Conservation (phyloP, 2,797 vertebrate genomes). For the Myotis daubentonii region DNA sequence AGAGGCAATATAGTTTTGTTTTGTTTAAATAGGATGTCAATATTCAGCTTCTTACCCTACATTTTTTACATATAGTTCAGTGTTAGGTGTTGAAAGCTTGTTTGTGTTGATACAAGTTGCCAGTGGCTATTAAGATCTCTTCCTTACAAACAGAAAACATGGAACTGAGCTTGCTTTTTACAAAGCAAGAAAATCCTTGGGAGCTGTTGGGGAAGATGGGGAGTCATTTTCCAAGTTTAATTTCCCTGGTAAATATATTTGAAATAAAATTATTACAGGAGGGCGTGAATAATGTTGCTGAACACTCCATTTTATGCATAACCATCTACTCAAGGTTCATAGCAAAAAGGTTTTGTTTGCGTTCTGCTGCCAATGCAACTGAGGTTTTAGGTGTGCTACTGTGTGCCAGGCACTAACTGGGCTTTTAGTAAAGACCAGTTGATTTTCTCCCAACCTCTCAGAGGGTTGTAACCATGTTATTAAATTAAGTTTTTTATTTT, state of each 20-base stretch:
- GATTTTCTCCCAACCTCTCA: neutral
- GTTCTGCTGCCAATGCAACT: neutral
- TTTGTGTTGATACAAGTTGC: neutral
- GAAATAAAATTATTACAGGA: neutral
- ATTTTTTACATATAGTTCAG: neutral
- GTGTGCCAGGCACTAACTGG: neutral
- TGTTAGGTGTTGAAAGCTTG: neutral
- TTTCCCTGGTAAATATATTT: constrained; percentile 29
- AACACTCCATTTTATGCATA: neutral
- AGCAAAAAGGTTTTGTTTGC: neutral
- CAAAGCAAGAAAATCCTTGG: neutral
- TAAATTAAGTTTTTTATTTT: constrained; percentile 4
- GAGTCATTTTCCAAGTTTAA: neutral
- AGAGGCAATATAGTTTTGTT: neutral
- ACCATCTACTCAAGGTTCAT: neutral
- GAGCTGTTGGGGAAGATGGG: neutral
- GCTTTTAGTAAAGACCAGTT: neutral
- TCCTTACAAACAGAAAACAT: neutral
- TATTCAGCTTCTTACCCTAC: neutral
- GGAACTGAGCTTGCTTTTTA: neutral
- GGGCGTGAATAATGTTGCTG: neutral
- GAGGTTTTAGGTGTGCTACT: neutral
- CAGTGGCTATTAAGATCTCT: neutral
- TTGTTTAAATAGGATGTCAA: neutral
- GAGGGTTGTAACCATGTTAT: neutral